phyloP scores from a whole-genome alignment of 2,113 vertebrate genomes.

The Promerops cafer region DNA sequence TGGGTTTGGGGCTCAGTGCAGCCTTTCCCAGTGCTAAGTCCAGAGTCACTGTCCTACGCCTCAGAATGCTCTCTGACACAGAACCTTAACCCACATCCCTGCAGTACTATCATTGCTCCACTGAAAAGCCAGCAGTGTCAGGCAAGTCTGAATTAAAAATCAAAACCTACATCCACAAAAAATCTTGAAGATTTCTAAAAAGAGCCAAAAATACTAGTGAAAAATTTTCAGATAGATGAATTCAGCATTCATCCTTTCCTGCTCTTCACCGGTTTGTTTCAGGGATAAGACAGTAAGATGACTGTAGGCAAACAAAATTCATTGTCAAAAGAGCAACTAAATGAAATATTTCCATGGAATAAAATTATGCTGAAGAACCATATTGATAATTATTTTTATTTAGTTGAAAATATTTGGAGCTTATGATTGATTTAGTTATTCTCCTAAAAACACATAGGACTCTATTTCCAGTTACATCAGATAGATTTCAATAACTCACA shows the following conservation, averaged over 20 bases:
- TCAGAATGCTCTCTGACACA: not conserved
- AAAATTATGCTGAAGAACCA: not conserved
- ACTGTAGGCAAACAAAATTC: not conserved
- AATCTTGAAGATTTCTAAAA: not conserved
- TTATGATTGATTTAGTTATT: not conserved
- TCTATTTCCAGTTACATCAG: not conserved
- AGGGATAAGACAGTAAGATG: not conserved
- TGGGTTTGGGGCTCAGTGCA: not conserved
- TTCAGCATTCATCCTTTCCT: not conserved
- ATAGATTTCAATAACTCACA: not conserved
- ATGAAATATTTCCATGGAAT: not conserved
- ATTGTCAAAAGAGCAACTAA: not conserved
- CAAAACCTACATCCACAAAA: not conserved
- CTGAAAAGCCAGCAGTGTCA: not conserved
- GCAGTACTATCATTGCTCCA: not conserved
- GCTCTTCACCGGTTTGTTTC: not conserved
- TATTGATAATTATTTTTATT: not conserved
- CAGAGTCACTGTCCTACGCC: not conserved
- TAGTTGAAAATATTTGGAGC: not conserved
- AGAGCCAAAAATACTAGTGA: not conserved
- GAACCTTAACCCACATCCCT: not conserved
- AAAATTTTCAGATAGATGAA: not conserved
- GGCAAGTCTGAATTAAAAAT: not conserved
- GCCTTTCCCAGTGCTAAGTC: not conserved
- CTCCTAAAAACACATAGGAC: not conserved